Percentiles rank a stretch among this genome's conserved stretches.
Conservation (phyloP, 2,888 invertebrate genomes). For the Platynereis dumerilii region DNA sequence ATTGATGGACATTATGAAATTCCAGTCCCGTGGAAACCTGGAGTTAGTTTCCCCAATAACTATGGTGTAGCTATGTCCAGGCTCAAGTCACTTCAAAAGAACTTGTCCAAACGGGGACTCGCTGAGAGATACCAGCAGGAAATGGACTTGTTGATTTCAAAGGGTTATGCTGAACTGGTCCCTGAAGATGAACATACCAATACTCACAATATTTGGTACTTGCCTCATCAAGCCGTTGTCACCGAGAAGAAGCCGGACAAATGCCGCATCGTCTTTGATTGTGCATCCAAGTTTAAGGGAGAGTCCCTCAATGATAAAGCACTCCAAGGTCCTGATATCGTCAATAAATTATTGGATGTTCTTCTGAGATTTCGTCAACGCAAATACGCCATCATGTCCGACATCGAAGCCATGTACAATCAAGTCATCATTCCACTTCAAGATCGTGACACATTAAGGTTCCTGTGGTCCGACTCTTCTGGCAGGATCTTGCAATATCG, state of each 20-base stretch:
- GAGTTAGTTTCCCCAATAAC: conserved; percentile 8
- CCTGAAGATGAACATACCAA: not conserved
- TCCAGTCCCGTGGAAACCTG: no score
- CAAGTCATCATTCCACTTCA: conserved; percentile 18
- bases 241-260: conserved; percentile 25
- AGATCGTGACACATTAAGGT: conserved; percentile 24
- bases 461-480: conserved; percentile 31
- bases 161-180: conserved; percentile 19
- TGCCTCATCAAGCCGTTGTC: conserved; percentile 27
- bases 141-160: not conserved
- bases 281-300: conserved; percentile 26
- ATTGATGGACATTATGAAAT: no score
- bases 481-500: conserved; percentile 13
- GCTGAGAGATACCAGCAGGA: conserved; percentile 5
- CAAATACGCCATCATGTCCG: conserved; percentile 27
- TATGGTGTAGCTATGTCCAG: not conserved
- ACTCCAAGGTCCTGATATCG: conserved; percentile 29
- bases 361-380: conserved; percentile 29
- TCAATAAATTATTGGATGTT: conserved; percentile 25
- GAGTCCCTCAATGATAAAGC: conserved; percentile 31
- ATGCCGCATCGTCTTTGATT: conserved; percentile 32
- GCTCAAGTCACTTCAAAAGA: not conserved
- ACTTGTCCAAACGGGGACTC: not conserved
- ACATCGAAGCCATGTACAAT: conserved; percentile 37
- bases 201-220: conserved; percentile 11